Percentiles rank a stretch among this genome's conserved stretches.
phyloP scores from a whole-genome alignment of 2,797 vertebrate genomes.

The Phalloptychus januarius region DNA sequence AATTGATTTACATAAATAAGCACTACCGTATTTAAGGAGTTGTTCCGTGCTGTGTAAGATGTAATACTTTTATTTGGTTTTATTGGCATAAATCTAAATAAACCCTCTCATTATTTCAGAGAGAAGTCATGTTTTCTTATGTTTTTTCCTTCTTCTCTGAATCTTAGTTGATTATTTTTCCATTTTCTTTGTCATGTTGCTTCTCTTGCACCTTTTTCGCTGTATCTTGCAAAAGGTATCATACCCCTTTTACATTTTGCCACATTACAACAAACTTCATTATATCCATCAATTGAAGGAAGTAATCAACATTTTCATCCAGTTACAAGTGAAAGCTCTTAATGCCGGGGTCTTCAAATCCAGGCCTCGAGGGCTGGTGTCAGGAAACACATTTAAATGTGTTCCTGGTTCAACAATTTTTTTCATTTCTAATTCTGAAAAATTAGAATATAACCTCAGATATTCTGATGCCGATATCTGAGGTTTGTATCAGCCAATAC shows the following conservation, averaged over 20 bases:
- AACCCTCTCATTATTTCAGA: neutral
- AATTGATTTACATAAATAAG: constrained; percentile 13
- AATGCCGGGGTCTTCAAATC: neutral
- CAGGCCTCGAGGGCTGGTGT: too few species aligned
- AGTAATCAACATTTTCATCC: neutral
- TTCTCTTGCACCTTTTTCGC: neutral
- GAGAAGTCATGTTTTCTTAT: neutral
- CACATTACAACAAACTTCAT: neutral
- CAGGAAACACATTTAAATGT: too few species aligned
- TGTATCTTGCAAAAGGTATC: neutral
- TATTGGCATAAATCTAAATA: constrained; percentile 3
- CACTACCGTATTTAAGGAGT: constrained; percentile 23
- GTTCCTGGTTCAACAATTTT: too few species aligned
- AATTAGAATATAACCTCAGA: too few species aligned
- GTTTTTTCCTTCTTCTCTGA: neutral
- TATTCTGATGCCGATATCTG: too few species aligned
- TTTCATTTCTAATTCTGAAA: too few species aligned
- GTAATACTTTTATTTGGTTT: constrained; percentile 7
- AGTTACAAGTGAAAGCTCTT: neutral
- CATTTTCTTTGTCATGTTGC: neutral
- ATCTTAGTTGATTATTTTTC: neutral
- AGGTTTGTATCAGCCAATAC: too few species aligned
- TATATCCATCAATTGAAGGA: neutral
- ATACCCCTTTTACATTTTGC: neutral
- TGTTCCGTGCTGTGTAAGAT: constrained; percentile 3